A percentile compares a stretch with the other conserved stretches of the same genome.
Evolutionary conservation across 2,888 invertebrate species (phyloP).

Genomic region (Punctoribates punctum): DNA sequence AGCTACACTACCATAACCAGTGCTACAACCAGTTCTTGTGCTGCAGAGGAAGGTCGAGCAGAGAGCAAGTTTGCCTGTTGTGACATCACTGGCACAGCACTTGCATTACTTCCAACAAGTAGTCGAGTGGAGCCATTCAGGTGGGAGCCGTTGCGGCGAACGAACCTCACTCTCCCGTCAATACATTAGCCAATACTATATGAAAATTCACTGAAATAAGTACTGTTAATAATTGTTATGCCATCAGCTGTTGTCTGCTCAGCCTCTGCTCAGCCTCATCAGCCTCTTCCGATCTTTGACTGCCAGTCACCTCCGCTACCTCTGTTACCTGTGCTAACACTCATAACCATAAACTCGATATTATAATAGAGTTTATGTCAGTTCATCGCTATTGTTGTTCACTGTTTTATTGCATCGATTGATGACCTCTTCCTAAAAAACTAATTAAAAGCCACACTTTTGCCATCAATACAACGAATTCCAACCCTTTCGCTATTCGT

Average conservation of each 20-base stretch:
- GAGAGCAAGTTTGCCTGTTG: neutral
- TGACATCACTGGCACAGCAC: neutral
- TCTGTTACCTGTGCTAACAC: neutral
- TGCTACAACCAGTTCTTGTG: neutral
- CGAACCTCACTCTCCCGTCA: neutral
- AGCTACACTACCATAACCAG: neutral
- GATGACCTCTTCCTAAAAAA: too few relatives aligned
- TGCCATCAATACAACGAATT: too few relatives aligned
- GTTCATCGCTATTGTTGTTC: neutral
- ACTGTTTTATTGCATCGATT: neutral
- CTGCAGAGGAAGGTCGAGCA: conserved; percentile 11
- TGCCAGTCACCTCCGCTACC: neutral
- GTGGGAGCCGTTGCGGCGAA: conserved; percentile 21
- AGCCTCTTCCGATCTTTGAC: neutral
- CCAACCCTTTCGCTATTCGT: too few relatives aligned
- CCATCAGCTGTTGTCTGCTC: conserved; percentile 7
- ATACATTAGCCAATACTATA: neutral
- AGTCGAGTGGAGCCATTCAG: conserved; percentile 21
- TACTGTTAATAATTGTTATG: neutral
- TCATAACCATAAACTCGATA: neutral
- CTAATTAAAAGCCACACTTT: too few relatives aligned
- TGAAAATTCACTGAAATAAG: neutral
- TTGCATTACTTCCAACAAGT: neutral
- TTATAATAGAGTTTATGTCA: conserved; percentile 6
- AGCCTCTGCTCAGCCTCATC: too few relatives aligned